A percentile compares a stretch with the other conserved stretches of the same genome.
Evolutionary conservation across 2,888 invertebrate genomes (phyloP).

Genomic region (Marronus borbonicus): DNA sequence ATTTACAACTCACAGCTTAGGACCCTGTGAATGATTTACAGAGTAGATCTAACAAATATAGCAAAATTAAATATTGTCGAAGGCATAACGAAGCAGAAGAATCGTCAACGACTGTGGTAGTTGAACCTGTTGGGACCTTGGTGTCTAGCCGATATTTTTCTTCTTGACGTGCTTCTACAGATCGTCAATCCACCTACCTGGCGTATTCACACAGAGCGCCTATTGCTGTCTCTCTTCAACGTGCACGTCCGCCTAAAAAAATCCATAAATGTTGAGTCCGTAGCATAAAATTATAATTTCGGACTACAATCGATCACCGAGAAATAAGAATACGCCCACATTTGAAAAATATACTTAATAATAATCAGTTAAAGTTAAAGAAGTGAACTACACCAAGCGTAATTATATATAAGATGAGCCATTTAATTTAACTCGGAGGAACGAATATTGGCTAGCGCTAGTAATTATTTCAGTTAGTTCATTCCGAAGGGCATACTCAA

Average conservation of each 20-base stretch:
- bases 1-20: no score
- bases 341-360: conserved; percentile 62
- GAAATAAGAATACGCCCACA: conserved; percentile 63
- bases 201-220: conserved; percentile 56
- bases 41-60: background rate
- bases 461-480: conserved; percentile 19
- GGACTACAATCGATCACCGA: conserved; percentile 62
- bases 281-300: conserved; percentile 60
- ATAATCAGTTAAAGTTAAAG: conserved; percentile 57
- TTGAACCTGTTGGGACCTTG: conserved; percentile 54
- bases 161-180: conserved; percentile 60
- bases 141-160: conserved; percentile 61
- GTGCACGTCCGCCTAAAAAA: conserved; percentile 52
- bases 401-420: conserved; percentile 54
- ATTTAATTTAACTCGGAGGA: conserved; percentile 52
- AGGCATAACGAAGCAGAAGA: conserved; percentile 29
- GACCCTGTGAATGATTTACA: background rate
- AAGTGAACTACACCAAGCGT: conserved; percentile 40
- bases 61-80: conserved; percentile 26
- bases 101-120: conserved; percentile 28
- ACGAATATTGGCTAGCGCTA: conserved; percentile 30
- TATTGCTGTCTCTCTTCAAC: conserved; percentile 54
- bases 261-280: conserved; percentile 51
- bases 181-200: conserved; percentile 61
- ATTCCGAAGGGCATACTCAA: background rate